These are phyloP conservation scores for Tragelaphus scriptus DNA, from an alignment of 2,113 vertebrate species.

Conservation along the genomic window DNA sequence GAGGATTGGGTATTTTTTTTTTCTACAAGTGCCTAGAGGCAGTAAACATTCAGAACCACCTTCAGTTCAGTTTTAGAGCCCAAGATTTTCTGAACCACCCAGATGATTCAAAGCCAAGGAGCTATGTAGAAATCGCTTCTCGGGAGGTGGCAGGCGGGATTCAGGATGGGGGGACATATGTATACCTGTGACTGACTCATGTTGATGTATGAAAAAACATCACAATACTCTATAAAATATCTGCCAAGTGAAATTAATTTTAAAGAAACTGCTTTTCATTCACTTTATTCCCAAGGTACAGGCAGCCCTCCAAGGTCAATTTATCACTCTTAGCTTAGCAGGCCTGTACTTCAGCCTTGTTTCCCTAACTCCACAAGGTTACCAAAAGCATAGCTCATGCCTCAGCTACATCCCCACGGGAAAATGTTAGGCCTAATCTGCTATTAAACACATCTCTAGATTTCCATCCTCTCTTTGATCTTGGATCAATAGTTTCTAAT, in stretches of 20 bases:
- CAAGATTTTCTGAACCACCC: background rate
- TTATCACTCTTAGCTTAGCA: background rate
- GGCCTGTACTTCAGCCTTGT: background rate
- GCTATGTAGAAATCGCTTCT: background rate
- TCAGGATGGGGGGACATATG: background rate
- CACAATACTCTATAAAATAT: background rate
- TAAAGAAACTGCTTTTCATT: background rate
- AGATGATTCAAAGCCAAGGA: background rate
- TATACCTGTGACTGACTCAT: background rate
- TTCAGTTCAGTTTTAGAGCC: background rate
- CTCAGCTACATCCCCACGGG: background rate
- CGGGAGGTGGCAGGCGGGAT: background rate
- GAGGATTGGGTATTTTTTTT: background rate
- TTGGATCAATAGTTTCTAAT: background rate
- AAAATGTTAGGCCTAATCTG: background rate
- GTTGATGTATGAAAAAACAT: background rate
- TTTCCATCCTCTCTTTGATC: background rate
- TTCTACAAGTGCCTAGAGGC: background rate
- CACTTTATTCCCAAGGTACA: background rate
- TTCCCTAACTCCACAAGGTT: background rate
- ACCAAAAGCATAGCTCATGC: background rate
- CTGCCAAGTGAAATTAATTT: background rate
- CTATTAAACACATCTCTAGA: background rate
- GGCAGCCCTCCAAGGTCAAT: background rate
- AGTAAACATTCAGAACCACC: background rate